phyloP scores from a whole-genome alignment of 2,797 vertebrate species.

The Clarias pachynema region DNA sequence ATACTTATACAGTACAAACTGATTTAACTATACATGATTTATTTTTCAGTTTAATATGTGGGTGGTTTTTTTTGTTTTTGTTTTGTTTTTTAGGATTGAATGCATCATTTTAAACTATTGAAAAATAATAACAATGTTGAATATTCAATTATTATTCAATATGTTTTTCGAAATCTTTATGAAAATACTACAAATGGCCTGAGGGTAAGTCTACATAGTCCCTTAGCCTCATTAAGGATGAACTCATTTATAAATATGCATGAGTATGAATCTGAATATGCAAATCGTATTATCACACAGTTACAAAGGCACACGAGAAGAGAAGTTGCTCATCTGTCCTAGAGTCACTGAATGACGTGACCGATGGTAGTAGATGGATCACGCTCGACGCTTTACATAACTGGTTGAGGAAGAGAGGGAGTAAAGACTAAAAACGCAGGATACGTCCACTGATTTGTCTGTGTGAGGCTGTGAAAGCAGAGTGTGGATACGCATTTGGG shows the following conservation, averaged over 20 bases:
- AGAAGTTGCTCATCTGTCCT: not conserved
- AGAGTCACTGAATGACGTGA: not conserved
- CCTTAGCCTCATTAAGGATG: not conserved
- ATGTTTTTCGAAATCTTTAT: not conserved
- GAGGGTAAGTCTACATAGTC: not conserved
- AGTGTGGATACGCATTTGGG: conserved; percentile 60
- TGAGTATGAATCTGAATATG: not conserved
- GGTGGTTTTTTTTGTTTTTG: no score
- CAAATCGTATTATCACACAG: not conserved
- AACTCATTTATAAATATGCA: not conserved
- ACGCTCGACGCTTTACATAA: not conserved
- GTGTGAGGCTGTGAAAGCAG: conserved; percentile 23
- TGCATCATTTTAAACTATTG: not conserved
- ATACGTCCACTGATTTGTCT: conserved; percentile 8
- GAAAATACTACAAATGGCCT: not conserved
- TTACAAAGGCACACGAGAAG: not conserved
- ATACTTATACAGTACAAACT: not conserved
- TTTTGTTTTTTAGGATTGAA: not conserved
- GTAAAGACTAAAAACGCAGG: not conserved
- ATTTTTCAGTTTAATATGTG: not conserved
- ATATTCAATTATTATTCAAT: not conserved
- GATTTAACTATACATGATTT: not conserved
- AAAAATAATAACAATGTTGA: not conserved
- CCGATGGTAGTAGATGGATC: conserved; percentile 2
- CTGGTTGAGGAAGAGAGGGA: not conserved